Base-by-base conservation (phyloP, 1,140 invertebrate genomes). In the Rhyzopertha dominica region DNA sequence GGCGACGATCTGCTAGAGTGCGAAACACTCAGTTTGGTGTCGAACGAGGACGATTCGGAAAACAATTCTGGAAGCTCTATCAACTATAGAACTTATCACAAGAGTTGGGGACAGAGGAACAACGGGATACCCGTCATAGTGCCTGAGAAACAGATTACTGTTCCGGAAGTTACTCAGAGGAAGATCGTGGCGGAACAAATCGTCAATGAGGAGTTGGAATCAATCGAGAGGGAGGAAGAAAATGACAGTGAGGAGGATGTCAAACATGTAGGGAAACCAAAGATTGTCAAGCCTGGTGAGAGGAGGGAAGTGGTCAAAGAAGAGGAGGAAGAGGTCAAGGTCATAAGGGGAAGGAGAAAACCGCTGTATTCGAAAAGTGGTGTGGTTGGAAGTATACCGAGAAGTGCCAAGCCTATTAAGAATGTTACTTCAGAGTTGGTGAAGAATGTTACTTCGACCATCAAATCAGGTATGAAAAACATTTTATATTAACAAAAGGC, bases 301-400 rank as follows among this genome's bases (percentile, higher is more conserved):
- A 50, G 61, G 32, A 68, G 68, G 51, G 68, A 70, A 14, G 54
- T 45, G 5, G 64, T 60, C 14, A 46, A 59, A 18, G 13, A 19
- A 7, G 65, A 69, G 2, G 54, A 55, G 3, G 67, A 67, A 25
- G 58, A 60, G 32, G 72, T 74, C 0, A 91, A 90, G 66, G 74
- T 66, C 1, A 78, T 94, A 19, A 71, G 88, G 35, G 89, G 88
- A 0, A 68, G 84, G 32, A 79, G 87, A 55, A 90, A 85, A 61
- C 75, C 81, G 0, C 66, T 81, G 2, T 87, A 86, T 56, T 75
- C 79, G 10, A 65, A 61, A 50, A 47, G 53, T 8, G 53, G 47
- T 38, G 22, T 48, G 9, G 38, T 18, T 5, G 55, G 42, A 18
- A 56, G 53, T 41, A 35, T 53, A n/a, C 53, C 59, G 16, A 57